A percentile compares a stretch with the other conserved stretches of the same genome.
Conservation (phyloP, 1,140 invertebrate species). For the Teleopsis dalmanni region DNA sequence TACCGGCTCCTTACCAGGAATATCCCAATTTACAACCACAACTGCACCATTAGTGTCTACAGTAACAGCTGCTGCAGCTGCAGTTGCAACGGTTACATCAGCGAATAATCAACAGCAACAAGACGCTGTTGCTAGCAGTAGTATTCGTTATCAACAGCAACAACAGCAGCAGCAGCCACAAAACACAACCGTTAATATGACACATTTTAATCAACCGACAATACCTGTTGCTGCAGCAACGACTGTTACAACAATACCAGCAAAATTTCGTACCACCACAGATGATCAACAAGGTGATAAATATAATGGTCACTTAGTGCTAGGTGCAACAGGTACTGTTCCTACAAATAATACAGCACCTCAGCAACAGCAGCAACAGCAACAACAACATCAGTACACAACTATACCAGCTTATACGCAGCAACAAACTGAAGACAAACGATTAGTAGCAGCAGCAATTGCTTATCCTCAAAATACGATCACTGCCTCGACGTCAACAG, state of each 20-base stretch:
- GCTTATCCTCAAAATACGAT: constrained; percentile 19
- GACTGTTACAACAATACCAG: constrained; percentile 15
- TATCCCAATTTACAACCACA: constrained; percentile 58
- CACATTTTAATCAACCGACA: constrained; percentile 33
- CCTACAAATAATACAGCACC: constrained; percentile 13
- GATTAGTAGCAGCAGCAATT: constrained; percentile 17
- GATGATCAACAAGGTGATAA: constrained; percentile 23
- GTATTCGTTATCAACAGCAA: constrained; percentile 29
- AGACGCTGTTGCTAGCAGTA: constrained; percentile 20
- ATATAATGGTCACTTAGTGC: constrained; percentile 38
- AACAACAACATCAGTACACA: constrained; percentile 29
- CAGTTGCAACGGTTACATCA: constrained; percentile 20
- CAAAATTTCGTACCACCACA: constrained; percentile 17
- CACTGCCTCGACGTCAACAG: constrained; percentile 16
- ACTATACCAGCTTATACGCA: constrained; percentile 22
- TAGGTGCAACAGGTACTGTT: not conserved
- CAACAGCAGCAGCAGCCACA: constrained; percentile 22
- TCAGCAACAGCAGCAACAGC: constrained; percentile 24
- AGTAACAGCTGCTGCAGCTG: constrained; percentile 24
- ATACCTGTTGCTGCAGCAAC: constrained; percentile 14
- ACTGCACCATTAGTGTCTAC: constrained; percentile 36
- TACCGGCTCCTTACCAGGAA: constrained; percentile 49
- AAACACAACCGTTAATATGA: constrained; percentile 19
- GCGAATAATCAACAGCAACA: constrained; percentile 12
- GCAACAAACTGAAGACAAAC: constrained; percentile 17